Percentiles rank a stretch among this genome's conserved stretches.
phyloP scores from a whole-genome alignment of 1,140 invertebrate genomes.

The Amyelois transitella region DNA sequence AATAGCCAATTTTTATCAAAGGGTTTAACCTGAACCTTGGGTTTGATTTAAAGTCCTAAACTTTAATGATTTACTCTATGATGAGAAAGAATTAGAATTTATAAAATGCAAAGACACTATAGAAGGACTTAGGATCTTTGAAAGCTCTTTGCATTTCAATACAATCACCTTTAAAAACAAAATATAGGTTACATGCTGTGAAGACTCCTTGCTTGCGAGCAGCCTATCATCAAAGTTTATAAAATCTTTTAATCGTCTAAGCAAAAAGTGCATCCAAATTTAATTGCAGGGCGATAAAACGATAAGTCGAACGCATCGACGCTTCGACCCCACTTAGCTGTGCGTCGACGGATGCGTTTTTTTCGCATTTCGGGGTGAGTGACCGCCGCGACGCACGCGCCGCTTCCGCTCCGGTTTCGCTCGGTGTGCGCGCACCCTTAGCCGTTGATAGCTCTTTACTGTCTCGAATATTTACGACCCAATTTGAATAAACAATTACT shows the following conservation, averaged over 20 bases:
- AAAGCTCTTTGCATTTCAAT: too few species aligned
- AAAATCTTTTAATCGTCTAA: background rate
- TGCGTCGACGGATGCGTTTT: constrained; percentile 1
- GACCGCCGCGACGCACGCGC: constrained; percentile 10
- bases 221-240: too few species aligned
- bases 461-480: constrained; percentile 1
- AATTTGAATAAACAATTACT: background rate
- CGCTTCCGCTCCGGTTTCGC: constrained; percentile 1
- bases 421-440: constrained; percentile 13
- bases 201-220: too few species aligned
- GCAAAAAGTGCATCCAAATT: background rate
- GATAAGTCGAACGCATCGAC: background rate
- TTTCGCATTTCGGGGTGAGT: constrained; percentile 9
- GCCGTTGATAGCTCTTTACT: constrained; percentile 4
- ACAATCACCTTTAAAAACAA: too few species aligned
- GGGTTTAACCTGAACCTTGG: too few species aligned
- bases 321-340: background rate
- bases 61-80: too few species aligned
- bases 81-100: too few species aligned
- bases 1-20: too few species aligned
- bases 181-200: too few species aligned
- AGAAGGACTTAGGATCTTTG: too few species aligned
- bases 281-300: background rate
- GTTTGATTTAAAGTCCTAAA: too few species aligned
- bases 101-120: too few species aligned